Conservation (phyloP, 2,113 vertebrate genomes). For the Psephotus haematonotus region DNA sequence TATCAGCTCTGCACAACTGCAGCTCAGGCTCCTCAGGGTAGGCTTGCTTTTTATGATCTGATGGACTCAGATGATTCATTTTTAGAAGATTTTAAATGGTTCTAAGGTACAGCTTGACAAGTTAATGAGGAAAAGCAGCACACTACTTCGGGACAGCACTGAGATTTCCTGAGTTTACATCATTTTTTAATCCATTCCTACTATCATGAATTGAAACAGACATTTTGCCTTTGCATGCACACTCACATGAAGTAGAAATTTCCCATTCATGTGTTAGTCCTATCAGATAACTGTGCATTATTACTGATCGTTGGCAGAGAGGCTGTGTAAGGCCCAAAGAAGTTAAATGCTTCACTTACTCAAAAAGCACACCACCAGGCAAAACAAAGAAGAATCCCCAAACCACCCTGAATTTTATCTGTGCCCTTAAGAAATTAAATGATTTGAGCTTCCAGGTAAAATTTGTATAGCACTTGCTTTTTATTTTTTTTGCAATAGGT, state of each 20-base stretch:
- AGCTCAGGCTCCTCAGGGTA: neutral
- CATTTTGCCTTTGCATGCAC: neutral
- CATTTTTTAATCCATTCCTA: neutral
- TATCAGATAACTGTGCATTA: fast-evolving
- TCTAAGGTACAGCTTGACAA: neutral
- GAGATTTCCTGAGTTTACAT: neutral
- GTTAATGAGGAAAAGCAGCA: neutral
- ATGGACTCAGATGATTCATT: neutral
- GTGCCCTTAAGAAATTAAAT: neutral
- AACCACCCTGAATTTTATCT: neutral
- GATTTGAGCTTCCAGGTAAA: neutral
- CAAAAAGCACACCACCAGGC: neutral
- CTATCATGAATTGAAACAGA: neutral
- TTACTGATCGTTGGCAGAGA: neutral
- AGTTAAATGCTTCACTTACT: neutral
- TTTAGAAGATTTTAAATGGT: neutral
- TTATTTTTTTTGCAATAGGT: neutral
- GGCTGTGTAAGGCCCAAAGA: neutral
- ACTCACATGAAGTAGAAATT: neutral
- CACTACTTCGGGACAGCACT: fast-evolving
- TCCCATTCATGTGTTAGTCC: neutral
- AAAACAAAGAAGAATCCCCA: neutral
- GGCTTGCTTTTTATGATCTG: neutral
- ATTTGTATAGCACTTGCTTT: neutral
- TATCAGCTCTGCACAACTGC: neutral